Evolutionary conservation across 2,888 invertebrate genomes (phyloP).

Genomic region (Blera fallax): DNA sequence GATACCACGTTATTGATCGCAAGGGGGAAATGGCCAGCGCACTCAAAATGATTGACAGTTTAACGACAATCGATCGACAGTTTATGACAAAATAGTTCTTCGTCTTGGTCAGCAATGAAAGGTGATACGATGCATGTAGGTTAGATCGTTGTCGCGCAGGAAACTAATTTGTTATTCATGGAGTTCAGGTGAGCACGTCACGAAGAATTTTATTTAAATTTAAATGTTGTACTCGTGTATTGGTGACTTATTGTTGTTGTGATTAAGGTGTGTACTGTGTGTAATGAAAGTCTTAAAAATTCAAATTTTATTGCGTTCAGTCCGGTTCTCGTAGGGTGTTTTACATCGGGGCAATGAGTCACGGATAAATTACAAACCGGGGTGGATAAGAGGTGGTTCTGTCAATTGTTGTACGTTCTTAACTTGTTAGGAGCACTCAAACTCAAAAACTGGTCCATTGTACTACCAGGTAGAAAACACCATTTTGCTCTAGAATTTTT

Average conservation of each 20-base stretch:
- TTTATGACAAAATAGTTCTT: conserved; percentile 47
- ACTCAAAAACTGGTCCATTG: too few relatives aligned
- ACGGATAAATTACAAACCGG: neutral
- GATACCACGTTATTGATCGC: neutral
- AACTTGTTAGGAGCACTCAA: too few relatives aligned
- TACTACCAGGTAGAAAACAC: too few relatives aligned
- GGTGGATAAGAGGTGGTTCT: neutral
- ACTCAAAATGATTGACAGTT: conserved; percentile 48
- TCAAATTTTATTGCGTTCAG: conserved; percentile 27
- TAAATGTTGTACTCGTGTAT: neutral
- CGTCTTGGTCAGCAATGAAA: conserved; percentile 50
- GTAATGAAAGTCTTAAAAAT: conserved; percentile 14
- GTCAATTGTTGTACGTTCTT: neutral
- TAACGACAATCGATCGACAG: conserved; percentile 39
- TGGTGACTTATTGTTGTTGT: conserved; percentile 30
- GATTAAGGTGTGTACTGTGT: conserved; percentile 36
- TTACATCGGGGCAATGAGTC: neutral
- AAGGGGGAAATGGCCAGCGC: neutral
- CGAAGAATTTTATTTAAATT: conserved; percentile 22
- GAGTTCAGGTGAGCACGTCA: conserved; percentile 20
- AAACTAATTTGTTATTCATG: conserved; percentile 44
- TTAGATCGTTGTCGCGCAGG: conserved; percentile 39
- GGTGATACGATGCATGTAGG: conserved; percentile 14
- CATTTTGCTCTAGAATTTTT: too few relatives aligned
- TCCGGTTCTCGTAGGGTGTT: neutral